Percentiles rank a stretch among this genome's conserved stretches.
Conservation (phyloP, 2,113 vertebrate species). For the Nesoenas mayeri region DNA sequence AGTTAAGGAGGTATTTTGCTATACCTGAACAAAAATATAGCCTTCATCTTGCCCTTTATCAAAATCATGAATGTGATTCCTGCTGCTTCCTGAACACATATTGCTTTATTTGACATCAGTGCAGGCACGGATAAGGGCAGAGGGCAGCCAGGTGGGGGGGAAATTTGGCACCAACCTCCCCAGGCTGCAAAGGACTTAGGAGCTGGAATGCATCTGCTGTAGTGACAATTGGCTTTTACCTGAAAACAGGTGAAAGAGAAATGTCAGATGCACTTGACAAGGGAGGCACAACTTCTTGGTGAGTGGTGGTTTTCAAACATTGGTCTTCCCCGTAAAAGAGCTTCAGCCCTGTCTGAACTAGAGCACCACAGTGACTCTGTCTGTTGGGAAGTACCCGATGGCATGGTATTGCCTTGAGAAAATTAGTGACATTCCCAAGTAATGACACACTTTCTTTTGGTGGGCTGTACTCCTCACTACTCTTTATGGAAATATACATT, state of each 20-base stretch:
- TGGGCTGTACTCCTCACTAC: background rate
- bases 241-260: background rate
- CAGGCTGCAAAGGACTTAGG: background rate
- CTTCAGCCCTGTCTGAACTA: background rate
- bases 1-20: background rate
- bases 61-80: background rate
- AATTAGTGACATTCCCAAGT: background rate
- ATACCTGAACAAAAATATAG: background rate
- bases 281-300: background rate
- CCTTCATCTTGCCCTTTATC: background rate
- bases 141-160: accelerated
- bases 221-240: background rate
- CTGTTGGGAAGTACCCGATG: accelerated
- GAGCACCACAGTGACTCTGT: accelerated
- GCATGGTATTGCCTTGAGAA: background rate
- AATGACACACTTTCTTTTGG: background rate
- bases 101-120: background rate
- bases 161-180: background rate
- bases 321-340: background rate
- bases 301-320: background rate
- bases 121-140: background rate
- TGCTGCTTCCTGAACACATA: background rate
- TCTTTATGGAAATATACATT: background rate
- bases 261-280: background rate
- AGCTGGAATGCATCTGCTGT: background rate